phyloP scores from a whole-genome alignment of 1,140 invertebrate species.

The Heliconius eleuchia region DNA sequence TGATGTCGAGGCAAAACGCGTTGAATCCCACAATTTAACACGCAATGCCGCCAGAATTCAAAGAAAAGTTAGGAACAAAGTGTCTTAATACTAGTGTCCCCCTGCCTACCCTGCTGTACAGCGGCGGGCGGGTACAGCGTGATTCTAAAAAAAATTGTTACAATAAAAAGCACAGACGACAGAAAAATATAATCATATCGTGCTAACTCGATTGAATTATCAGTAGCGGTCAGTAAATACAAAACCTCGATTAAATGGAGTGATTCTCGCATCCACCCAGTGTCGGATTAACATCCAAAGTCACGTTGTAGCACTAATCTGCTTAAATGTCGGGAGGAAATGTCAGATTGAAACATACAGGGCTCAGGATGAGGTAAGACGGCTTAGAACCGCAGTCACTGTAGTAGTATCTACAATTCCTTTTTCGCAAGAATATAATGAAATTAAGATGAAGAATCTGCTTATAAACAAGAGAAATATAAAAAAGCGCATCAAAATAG shows the following conservation, averaged over 20 bases:
- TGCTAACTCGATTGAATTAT: slow-evolving; percentile 46
- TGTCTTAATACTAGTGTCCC: too few relatives aligned
- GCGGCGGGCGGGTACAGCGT: too few relatives aligned
- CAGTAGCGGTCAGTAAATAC: slow-evolving; percentile 54
- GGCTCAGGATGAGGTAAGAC: slow-evolving; percentile 63
- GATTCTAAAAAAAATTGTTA: too few relatives aligned
- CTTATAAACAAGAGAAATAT: background rate
- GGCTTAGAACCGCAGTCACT: slow-evolving; percentile 55
- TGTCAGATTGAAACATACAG: slow-evolving; percentile 79
- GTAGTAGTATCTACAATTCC: background rate
- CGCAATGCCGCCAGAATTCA: too few relatives aligned
- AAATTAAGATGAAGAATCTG: background rate
- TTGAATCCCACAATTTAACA: too few relatives aligned
- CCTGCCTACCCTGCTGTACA: too few relatives aligned
- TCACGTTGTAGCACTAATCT: slow-evolving; percentile 77
- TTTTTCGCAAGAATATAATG: background rate
- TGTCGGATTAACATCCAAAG: slow-evolving; percentile 77
- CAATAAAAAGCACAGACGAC: too few relatives aligned
- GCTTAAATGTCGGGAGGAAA: slow-evolving; percentile 80
- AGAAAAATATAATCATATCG: too few relatives aligned
- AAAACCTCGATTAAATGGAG: slow-evolving; percentile 73
- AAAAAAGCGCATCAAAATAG: background rate
- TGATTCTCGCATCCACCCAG: slow-evolving; percentile 72
- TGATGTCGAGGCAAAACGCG: too few relatives aligned
- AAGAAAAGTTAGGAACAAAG: too few relatives aligned